These are phyloP conservation scores for Drosophila takahashii DNA, from an alignment of 1,140 invertebrate genomes.

Conservation along the genomic window DNA sequence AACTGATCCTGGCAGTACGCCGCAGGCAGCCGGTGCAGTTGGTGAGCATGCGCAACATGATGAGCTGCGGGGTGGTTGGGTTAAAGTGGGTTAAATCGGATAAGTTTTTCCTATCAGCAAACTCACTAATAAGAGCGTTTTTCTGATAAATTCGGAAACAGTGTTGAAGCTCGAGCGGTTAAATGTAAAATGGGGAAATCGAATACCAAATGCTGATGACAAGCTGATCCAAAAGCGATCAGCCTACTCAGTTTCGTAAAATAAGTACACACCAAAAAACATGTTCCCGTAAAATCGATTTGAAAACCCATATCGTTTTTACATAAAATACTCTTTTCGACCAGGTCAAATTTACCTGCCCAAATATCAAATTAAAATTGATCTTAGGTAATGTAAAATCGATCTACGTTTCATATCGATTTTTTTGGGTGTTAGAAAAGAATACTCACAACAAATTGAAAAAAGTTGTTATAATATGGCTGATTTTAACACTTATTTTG, in stretches of 20 bases:
- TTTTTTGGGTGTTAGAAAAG: no score
- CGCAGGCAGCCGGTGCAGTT: constrained; percentile 7
- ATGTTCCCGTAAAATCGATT: no score
- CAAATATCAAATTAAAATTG: no score
- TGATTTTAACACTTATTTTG: no score
- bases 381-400: no score
- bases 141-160: neutral
- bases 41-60: constrained; percentile 54
- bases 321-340: no score
- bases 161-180: constrained; percentile 14
- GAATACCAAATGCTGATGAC: neutral
- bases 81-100: neutral
- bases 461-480: no score
- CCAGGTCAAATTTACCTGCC: no score
- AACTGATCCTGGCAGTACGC: constrained; percentile 6
- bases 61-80: neutral
- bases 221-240: neutral
- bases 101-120: accelerated
- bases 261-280: no score
- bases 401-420: no score
- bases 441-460: no score
- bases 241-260: neutral
- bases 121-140: neutral
- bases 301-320: no score
- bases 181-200: constrained; percentile 9